Base-by-base conservation (phyloP, 2,113 vertebrate species). In the Sitta europaea region DNA sequence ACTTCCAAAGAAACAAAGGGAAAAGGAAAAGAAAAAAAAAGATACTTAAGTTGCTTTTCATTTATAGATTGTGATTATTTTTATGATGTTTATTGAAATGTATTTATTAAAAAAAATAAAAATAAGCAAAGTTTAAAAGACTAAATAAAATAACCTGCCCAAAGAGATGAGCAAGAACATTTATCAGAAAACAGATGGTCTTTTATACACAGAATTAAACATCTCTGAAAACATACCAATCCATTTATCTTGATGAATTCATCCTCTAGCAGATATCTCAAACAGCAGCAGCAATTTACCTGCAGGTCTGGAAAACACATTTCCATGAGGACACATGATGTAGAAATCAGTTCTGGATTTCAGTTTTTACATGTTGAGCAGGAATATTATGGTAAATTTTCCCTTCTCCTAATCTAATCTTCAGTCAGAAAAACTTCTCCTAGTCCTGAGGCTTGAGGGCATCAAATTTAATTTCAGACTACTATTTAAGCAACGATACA, bases 161-260 rank as follows among this genome's bases (percentile, higher is more conserved):
- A 96, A 59, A 97, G 95, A 94, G 95, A 95, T 90, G 72, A 92
- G 79, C 83, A 96, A 91, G 95, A 73, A 86, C 95, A 97, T 98
- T 97, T 96, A 97, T 98, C 97, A 98, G 94, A 93, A 96, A 98
- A 97, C 97, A 98, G 97, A 98, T 98, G 97, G 96, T 96, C 86
- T 95, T 79, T 94, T 97, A 95, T 55, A 97, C 38, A 72, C 84
- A 94, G 96, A 97, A 97, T 93, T 97, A 96, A 98, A 97, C 90
- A 98, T 92, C 97, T 97, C 93, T 97, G 68, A 22, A 97, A 98
- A 95, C 89, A 96, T 95, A 98, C 95, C 92, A 97, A 97, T 96
- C 92, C 97, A 98, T 98, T 98, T 98, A 98, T 98, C 97, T 98
- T 98, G 96, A 98, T 98, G 97, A 97, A 96, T 95, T 90, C 61